phyloP scores from a whole-genome alignment of 2,797 vertebrate genomes.

The Sebastes miniatus region DNA sequence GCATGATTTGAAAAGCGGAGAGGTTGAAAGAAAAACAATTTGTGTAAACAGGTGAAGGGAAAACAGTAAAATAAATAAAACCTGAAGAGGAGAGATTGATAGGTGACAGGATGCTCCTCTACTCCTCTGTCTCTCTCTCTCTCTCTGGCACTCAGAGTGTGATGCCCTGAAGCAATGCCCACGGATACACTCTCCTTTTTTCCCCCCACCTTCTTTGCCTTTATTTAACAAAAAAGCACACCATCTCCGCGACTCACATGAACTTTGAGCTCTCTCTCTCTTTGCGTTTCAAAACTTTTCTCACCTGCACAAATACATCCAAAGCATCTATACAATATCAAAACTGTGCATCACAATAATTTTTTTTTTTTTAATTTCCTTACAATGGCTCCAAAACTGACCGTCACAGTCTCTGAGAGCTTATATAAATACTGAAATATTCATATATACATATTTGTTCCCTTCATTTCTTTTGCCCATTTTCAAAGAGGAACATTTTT shows the following conservation, averaged over 20 bases:
- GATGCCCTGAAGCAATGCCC: slow-evolving; percentile 81
- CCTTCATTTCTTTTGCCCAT: slow-evolving; percentile 46
- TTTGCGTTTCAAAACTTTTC: slow-evolving; percentile 69
- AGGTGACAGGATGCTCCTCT: slow-evolving; percentile 70
- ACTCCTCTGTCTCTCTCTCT: slow-evolving; percentile 42
- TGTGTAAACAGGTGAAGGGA: slow-evolving; percentile 59
- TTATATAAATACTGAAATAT: slow-evolving; percentile 83
- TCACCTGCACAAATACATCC: slow-evolving; percentile 37
- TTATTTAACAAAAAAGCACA: slow-evolving; percentile 71
- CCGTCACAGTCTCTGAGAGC: slow-evolving; percentile 41
- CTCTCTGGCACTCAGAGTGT: slow-evolving; percentile 66
- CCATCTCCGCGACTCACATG: slow-evolving; percentile 47
- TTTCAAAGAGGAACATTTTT: slow-evolving; percentile 81
- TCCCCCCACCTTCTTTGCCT: slow-evolving; percentile 50
- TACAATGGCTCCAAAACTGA: slow-evolving; percentile 45
- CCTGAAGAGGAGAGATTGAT: slow-evolving; percentile 71
- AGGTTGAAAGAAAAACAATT: slow-evolving; percentile 60
- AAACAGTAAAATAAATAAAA: slow-evolving; percentile 64
- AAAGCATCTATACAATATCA: slow-evolving; percentile 17
- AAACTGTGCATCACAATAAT: slow-evolving; percentile 24
- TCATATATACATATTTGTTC: slow-evolving; percentile 75
- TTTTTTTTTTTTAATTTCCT: slow-evolving; percentile 13
- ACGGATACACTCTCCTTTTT: slow-evolving; percentile 65
- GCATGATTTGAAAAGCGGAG: slow-evolving; percentile 51
- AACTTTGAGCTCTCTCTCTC: slow-evolving; percentile 67